Evolutionary conservation across 1,140 invertebrate species (phyloP), one percentile per base, ranked within the genome.

Genomic region (Sipha flava): DNA sequence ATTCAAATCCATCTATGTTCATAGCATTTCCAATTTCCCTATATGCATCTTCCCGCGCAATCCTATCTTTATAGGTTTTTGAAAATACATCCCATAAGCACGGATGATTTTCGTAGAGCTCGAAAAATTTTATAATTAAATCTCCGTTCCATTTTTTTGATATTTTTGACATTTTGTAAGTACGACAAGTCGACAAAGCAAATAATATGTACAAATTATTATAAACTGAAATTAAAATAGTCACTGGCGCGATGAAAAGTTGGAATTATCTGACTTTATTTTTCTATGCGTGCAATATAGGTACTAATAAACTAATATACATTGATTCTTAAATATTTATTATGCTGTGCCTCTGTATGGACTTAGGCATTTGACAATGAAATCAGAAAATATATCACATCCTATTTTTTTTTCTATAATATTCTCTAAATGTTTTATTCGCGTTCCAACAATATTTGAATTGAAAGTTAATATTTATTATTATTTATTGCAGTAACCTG

Each of bases 51-150:
- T 68, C 66, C 66, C 66, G 66, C 21, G 40, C 66, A 68, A 68
- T 68, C 66, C 40, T 68, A 68, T 68, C 66, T 68, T 68, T 68
- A 68, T 68, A 68, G 40, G 40, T 45, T 68, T 68, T 68, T 68
- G 37, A 68, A 68, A 68, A 68, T 68, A 68, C 37, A 68, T 68
- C 64, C 64, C 64, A 68, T 68, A 68, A 68, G 66, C 66, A 68
- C 23, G 66, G 40, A 68, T 68, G 40, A 45, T 68, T 68, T 68
- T 45, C 40, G 40, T 68, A 68, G 4, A 68, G 37, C 45, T 68
- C 66, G 37, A 68, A 68, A 4, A 68, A 68, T 68, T 68, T 68
- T 68, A 68, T 68, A 45, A 68, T 68, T 68, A 68, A 68, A 26
- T 68, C 66, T 45, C 66, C 37, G 40, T 43, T 68, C 66, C 66